Evolutionary conservation across 1,140 invertebrate genomes (phyloP), one percentile per base, ranked within the genome.

Genomic region (Hyposmocoma kahamanoa): DNA sequence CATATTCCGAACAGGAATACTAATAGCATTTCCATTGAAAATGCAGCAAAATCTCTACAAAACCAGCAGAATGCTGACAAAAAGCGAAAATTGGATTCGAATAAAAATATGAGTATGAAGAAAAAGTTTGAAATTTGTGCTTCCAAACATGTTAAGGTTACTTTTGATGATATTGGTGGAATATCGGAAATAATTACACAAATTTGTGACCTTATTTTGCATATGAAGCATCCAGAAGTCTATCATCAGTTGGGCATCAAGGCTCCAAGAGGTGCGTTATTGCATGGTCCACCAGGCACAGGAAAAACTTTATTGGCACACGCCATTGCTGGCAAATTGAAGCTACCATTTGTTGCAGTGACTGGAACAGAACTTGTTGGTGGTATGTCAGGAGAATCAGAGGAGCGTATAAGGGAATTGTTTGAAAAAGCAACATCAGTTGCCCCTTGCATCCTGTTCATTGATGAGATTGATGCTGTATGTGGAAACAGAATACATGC

Each of bases 351-450:
- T 18, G 72, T 99, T 9, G 94, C 95, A 84, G 91, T 98, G 3
- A 91, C 94, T 34, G 95, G 95, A 0, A 96, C 97, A 2, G 96
- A 99, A 84, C 75, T 99, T 32, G 91, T 99, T 20, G 94, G 93
- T n/a, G 97, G 97, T 11, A 90, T 98, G 56, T 98, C 97, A 1
- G 97, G 97, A 0, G 97, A 99, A 76, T 98, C 95, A 10, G 98
- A 99, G 87, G 92, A 95, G 63, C 90, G 95, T 59, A 95, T 99
- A 45, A 88, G 97, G 49, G 92, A 97, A 51, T 72, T 98, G 3
- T 99, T 99, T 88, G 92, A 96, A 24, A 91, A 93, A 74, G 97
- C 96, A 15, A 74, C 90, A 3, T 71, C 89, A 22, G 70, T 78
- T 38, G 90, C 94, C 22, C 95, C 96, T 0, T 95, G 95, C 80